Evolutionary conservation across 2,113 vertebrate genomes (phyloP).

Genomic region (Trematocara macrostoma): DNA sequence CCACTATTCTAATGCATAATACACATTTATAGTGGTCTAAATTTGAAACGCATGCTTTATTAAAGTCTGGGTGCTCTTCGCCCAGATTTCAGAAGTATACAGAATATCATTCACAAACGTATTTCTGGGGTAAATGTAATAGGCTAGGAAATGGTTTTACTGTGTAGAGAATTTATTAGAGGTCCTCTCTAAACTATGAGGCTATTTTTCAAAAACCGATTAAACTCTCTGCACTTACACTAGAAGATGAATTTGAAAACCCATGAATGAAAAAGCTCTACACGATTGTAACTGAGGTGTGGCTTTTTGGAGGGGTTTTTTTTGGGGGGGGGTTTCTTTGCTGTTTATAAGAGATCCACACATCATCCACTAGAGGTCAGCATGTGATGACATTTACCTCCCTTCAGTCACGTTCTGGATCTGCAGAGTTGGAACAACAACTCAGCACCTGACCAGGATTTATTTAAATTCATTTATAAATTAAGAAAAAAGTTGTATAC

Average conservation of each 20-base stretch:
- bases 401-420: background rate
- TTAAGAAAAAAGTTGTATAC: background rate
- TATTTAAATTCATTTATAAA: background rate
- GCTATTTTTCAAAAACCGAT: background rate
- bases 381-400: background rate
- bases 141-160: background rate
- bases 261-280: background rate
- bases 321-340: background rate
- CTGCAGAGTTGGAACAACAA: background rate
- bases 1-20: background rate
- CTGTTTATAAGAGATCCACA: background rate
- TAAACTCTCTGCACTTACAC: background rate
- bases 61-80: background rate
- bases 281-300: background rate
- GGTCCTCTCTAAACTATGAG: background rate
- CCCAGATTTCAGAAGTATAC: background rate
- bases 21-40: background rate
- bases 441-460: background rate
- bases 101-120: background rate
- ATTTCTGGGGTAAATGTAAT: background rate
- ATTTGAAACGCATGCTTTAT: background rate
- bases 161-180: background rate
- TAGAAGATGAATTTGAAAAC: background rate
- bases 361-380: slow-evolving; percentile 45
- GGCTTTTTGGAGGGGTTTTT: rapidly evolving